These are phyloP conservation scores for Parascotia fuliginaria DNA, from an alignment of 2,888 invertebrate species.

Conservation along the genomic window DNA sequence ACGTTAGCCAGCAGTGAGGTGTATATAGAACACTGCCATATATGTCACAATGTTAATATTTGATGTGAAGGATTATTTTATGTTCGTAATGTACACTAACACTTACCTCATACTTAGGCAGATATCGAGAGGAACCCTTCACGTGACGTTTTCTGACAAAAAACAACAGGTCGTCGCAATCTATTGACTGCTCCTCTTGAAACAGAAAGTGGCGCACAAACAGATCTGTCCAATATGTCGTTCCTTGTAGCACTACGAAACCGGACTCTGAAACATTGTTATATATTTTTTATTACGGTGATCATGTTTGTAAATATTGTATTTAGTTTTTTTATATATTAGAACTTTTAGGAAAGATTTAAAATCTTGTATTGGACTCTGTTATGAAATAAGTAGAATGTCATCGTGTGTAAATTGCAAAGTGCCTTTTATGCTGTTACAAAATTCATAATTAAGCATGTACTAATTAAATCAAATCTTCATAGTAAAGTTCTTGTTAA, in stretches of 20 bases:
- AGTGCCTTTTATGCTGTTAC: conserved; percentile 53
- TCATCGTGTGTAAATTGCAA: conserved; percentile 38
- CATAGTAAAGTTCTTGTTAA: neutral
- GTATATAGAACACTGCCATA: neutral
- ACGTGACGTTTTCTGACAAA: conserved; percentile 97
- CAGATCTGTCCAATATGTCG: conserved; percentile 97
- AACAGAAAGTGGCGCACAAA: conserved; percentile 97
- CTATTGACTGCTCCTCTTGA: conserved; percentile 94
- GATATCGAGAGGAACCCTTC: conserved; percentile 93
- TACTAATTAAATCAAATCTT: neutral
- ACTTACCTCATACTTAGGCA: conserved; percentile 95
- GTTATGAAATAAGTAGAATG: conserved; percentile 3
- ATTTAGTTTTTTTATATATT: neutral
- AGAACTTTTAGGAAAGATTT: neutral
- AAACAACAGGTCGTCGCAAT: conserved; percentile 97
- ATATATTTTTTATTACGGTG: conserved; percentile 9
- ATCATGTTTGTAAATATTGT: conserved; percentile 5
- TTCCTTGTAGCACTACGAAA: conserved; percentile 96
- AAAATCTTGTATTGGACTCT: neutral
- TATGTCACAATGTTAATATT: neutral
- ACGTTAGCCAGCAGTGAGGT: neutral
- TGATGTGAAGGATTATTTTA: neutral
- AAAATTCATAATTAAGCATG: neutral
- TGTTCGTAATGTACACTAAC: too few relatives aligned
- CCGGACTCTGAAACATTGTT: conserved; percentile 89